Conservation (phyloP, 1,140 invertebrate genomes). For the Mya arenaria region DNA sequence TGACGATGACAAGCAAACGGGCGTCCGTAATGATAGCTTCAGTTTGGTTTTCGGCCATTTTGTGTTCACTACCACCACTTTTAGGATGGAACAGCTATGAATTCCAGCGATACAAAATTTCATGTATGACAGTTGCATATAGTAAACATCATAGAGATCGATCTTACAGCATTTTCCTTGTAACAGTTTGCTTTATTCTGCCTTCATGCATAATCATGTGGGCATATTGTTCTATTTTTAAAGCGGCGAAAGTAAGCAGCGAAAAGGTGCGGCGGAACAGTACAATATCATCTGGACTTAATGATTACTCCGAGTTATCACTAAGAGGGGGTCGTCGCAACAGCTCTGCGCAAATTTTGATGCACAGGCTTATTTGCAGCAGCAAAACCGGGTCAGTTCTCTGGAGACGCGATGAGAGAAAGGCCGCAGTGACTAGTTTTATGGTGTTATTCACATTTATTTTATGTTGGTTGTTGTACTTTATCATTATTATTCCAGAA, state of each 20-base stretch:
- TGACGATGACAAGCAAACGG: slow-evolving; percentile 88
- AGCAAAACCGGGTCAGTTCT: slow-evolving; percentile 64
- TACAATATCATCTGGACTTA: slow-evolving; percentile 74
- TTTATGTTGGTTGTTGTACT: slow-evolving; percentile 84
- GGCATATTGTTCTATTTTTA: slow-evolving; percentile 88
- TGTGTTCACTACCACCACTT: slow-evolving; percentile 71
- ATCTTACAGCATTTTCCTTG: slow-evolving; percentile 74
- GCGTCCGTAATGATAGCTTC: slow-evolving; percentile 87
- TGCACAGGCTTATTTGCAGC: slow-evolving; percentile 72
- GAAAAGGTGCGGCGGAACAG: slow-evolving; percentile 87
- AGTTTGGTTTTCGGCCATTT: slow-evolving; percentile 83
- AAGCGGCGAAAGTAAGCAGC: slow-evolving; percentile 87
- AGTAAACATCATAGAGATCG: slow-evolving; percentile 60
- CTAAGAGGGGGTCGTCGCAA: slow-evolving; percentile 67
- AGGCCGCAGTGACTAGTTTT: slow-evolving; percentile 83
- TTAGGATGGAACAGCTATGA: slow-evolving; percentile 76
- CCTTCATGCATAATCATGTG: slow-evolving; percentile 87
- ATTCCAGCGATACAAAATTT: slow-evolving; percentile 74
- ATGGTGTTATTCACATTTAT: slow-evolving; percentile 83
- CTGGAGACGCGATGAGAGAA: slow-evolving; percentile 83
- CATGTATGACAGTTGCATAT: slow-evolving; percentile 74
- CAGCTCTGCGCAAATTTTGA: slow-evolving; percentile 72
- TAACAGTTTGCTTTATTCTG: slow-evolving; percentile 83
- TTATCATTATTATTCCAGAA: slow-evolving; percentile 78
- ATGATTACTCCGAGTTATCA: slow-evolving; percentile 63